Percentiles rank a stretch among this genome's conserved stretches.
phyloP scores from a whole-genome alignment of 1,140 invertebrate species.

The honey bee (Apis mellifera) region Amel_HAv3.1 CM009941.2:15055501-15056000 shows the following conservation, averaged over 20 bases:
- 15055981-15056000: slow-evolving; percentile 8
- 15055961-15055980: background rate
- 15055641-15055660: slow-evolving; percentile 63
- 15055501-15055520: slow-evolving; percentile 40
- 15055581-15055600: background rate
- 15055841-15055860: slow-evolving; percentile 45
- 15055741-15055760: slow-evolving; percentile 66
- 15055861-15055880: slow-evolving; percentile 51
- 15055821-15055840: slow-evolving; percentile 56
- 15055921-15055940: slow-evolving; percentile 23
- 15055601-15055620: slow-evolving; percentile 28
- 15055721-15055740: background rate
- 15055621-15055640: background rate
- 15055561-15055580: slow-evolving; percentile 9
- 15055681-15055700: slow-evolving; percentile 37
- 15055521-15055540: slow-evolving; percentile 51
- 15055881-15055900: slow-evolving; percentile 35
- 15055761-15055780: slow-evolving; percentile 78
- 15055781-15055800: slow-evolving; percentile 75
- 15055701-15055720: slow-evolving; percentile 41
- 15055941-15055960: slow-evolving; percentile 1
- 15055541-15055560: background rate
- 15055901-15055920: slow-evolving; percentile 4
- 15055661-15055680: slow-evolving; percentile 55
- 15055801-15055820: slow-evolving; percentile 74